These are phyloP conservation scores for Arenicola marina DNA, from an alignment of 2,888 invertebrate genomes.

Conservation along the genomic window DNA sequence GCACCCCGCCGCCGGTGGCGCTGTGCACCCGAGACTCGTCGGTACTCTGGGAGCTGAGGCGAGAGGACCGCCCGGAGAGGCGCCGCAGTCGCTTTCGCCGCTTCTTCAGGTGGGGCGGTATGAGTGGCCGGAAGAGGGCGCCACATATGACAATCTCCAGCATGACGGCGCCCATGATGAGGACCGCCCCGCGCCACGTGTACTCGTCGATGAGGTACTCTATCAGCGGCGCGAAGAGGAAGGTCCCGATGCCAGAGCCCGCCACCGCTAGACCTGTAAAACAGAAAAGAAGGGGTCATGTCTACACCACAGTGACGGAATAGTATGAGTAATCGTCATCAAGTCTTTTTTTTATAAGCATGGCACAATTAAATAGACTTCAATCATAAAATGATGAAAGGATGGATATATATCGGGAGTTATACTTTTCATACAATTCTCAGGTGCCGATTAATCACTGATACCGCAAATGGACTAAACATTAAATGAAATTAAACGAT, in stretches of 20 bases:
- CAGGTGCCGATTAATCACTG: too few species aligned
- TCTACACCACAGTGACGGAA: too few species aligned
- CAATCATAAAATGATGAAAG: too few species aligned
- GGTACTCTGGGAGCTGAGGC: conserved; percentile 1
- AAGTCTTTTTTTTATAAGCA: too few species aligned
- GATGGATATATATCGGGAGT: too few species aligned
- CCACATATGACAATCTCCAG: conserved; percentile 55
- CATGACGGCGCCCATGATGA: conserved; percentile 53
- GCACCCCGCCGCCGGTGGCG: not conserved
- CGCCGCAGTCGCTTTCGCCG: not conserved
- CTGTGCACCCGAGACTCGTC: not conserved
- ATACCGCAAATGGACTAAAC: too few species aligned
- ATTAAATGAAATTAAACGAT: too few species aligned
- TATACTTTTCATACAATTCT: too few species aligned
- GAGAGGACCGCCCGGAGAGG: not conserved
- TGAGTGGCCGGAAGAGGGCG: conserved; percentile 51
- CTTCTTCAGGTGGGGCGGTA: conserved; percentile 34
- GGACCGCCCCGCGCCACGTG: conserved; percentile 56
- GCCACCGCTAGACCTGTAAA: conserved; percentile 53
- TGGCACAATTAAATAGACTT: too few species aligned
- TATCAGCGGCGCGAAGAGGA: conserved; percentile 55
- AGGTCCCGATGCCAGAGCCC: conserved; percentile 60
- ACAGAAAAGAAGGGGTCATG: too few species aligned
- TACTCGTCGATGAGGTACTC: conserved; percentile 52
- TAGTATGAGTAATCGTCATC: too few species aligned